phyloP scores from a whole-genome alignment of 2,888 invertebrate genomes.

The Cyclophora punctaria region DNA sequence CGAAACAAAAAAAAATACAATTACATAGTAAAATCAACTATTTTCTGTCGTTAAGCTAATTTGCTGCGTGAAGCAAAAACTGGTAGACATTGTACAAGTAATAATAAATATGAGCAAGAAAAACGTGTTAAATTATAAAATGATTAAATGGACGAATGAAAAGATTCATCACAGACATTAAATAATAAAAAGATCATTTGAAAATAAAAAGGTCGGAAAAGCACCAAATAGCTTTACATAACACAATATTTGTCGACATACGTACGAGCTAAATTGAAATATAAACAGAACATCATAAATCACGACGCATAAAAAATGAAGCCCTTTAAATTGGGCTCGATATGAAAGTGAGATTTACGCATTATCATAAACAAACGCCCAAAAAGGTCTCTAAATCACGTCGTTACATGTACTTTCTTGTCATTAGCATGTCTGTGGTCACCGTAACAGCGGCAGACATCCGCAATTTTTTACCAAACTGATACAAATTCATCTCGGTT shows the following conservation, averaged over 20 bases:
- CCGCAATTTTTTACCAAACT: slow-evolving; percentile 42
- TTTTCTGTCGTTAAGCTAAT: slow-evolving; percentile 36
- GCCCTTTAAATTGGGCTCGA: slow-evolving; percentile 10
- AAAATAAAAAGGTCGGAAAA: too few species aligned
- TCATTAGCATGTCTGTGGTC: slow-evolving; percentile 60
- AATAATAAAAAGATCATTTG: too few species aligned
- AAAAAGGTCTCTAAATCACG: slow-evolving; percentile 41
- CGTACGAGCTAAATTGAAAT: too few species aligned
- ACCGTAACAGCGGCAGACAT: slow-evolving; percentile 33
- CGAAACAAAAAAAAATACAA: slow-evolving; percentile 32
- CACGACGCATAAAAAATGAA: slow-evolving; percentile 2
- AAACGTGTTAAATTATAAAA: slow-evolving; percentile 28
- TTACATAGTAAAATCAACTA: slow-evolving; percentile 37
- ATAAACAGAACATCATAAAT: too few species aligned
- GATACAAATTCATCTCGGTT: slow-evolving; percentile 46
- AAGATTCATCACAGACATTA: too few species aligned
- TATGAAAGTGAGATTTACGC: slow-evolving; percentile 19
- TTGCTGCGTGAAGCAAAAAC: slow-evolving; percentile 25
- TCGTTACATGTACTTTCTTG: slow-evolving; percentile 49
- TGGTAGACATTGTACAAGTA: slow-evolving; percentile 11
- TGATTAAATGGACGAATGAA: background rate
- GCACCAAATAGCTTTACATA: too few species aligned
- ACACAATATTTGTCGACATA: too few species aligned
- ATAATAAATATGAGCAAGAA: slow-evolving; percentile 26
- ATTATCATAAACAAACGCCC: slow-evolving; percentile 27